Evolutionary conservation across 2,797 vertebrate genomes (phyloP), one percentile per base, ranked within the genome.

Genomic region (Ataeniobius toweri): DNA sequence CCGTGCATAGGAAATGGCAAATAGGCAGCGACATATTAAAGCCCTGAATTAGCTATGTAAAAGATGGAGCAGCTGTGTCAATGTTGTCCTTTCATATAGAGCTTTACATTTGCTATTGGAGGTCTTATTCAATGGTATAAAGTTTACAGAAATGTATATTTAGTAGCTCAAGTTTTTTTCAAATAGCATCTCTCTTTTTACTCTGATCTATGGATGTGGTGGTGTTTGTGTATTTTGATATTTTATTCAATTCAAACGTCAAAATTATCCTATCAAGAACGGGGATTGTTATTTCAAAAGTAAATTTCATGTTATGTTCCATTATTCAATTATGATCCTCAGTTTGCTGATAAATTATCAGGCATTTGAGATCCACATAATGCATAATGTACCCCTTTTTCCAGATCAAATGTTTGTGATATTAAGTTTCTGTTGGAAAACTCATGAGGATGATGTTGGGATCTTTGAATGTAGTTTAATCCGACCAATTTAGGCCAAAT

Each of bases 11-110:
- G 12, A 46, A 46, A 46, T 7, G 46, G 46, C 46, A 46, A 12
- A 46, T 7, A 46, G 7, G 7, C 46, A 46, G 46, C 59, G 39
- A 41, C 71, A 65, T 72, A 65, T 81, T 78, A 78, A 70, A 84
- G n/a, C n/a, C 24, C 79, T n/a, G 63, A 78, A 84, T 63, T 65
- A 75, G 61, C 75, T 59, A 20, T 5, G 69, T 73, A 53, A 78
- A 22, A 63, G 74, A 77, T 70, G 75, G 65, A 70, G 31, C 56
- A 71, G 16, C 74, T 44, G 50, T 41, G 56, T 68, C 41, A 80
- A 18, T 22, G 51, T 28, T 39, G 12, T 79, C 69, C 69, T 74
- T 44, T 46, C 31, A 24, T 53, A 26, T 70, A 22, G 9, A 36
- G 51, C n/a, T 14, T 74, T 6, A 55, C 56, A 67, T 56, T 71